Evolutionary conservation across 2,113 vertebrate species (phyloP).

Genomic region (Sclerurus mexicanus): DNA sequence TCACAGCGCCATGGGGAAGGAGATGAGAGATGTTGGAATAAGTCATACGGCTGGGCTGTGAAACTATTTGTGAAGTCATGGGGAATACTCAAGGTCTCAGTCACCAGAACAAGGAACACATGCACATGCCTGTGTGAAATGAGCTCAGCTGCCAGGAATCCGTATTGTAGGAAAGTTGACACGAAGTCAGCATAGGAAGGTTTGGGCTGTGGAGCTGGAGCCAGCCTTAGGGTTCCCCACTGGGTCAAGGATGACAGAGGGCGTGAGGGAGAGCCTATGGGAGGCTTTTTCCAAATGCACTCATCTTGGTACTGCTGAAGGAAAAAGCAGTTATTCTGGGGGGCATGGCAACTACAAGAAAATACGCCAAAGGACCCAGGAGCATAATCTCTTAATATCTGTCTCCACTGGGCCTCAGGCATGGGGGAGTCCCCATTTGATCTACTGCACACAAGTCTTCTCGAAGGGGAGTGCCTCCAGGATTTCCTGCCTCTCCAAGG

Average conservation of each 20-base stretch:
- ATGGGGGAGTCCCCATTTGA: slow-evolving; percentile 13
- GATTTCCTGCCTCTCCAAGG: neutral
- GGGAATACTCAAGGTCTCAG: neutral
- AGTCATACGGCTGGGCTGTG: neutral
- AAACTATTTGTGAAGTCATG: neutral
- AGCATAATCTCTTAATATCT: neutral
- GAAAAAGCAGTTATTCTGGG: neutral
- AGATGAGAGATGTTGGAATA: neutral
- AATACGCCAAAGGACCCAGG: neutral
- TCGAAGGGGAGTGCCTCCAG: neutral
- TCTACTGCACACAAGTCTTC: neutral
- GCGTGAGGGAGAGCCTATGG: neutral
- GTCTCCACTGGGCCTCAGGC: neutral
- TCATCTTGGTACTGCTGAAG: neutral
- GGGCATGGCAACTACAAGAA: neutral
- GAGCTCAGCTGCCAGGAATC: slow-evolving; percentile 18
- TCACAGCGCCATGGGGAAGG: neutral
- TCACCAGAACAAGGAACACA: neutral
- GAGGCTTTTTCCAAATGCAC: neutral
- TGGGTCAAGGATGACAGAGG: neutral
- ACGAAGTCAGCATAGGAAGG: neutral
- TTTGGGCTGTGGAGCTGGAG: neutral
- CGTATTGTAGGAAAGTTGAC: neutral
- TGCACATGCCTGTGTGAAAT: neutral
- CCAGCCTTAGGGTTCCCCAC: neutral